Conservation (phyloP, 2,888 invertebrate species). For the Rambutsinella grinnellia region DNA sequence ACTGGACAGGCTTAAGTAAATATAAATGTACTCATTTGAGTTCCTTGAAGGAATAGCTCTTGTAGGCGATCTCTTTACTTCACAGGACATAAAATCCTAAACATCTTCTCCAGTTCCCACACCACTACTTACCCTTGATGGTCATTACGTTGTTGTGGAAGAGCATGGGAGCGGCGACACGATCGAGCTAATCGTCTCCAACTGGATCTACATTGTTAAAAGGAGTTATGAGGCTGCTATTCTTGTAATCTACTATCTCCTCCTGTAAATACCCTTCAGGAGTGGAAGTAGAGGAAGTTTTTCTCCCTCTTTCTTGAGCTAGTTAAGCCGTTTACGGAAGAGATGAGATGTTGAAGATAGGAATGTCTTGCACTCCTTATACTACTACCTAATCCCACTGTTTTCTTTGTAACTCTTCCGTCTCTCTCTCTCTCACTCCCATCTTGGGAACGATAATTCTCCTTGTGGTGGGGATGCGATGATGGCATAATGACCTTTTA, state of each 20-base stretch:
- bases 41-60: too few relatives aligned
- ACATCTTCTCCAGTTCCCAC: background rate
- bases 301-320: slow-evolving; percentile 28
- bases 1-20: too few relatives aligned
- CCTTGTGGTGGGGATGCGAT: too few relatives aligned
- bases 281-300: background rate
- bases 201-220: background rate
- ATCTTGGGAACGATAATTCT: too few relatives aligned
- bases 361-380: slow-evolving; percentile 36
- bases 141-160: background rate
- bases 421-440: too few relatives aligned
- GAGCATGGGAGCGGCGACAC: background rate
- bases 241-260: background rate
- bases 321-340: slow-evolving; percentile 42
- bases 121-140: background rate
- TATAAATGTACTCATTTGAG: too few relatives aligned
- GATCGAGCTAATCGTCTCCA: background rate
- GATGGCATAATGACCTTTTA: too few relatives aligned
- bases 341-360: slow-evolving; percentile 35
- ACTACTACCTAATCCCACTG: slow-evolving; percentile 51
- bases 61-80: too few relatives aligned
- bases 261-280: background rate
- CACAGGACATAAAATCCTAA: too few relatives aligned
- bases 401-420: too few relatives aligned
- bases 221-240: background rate